Evolutionary conservation across 2,888 invertebrate genomes (phyloP).

Genomic region (Parasteatoda lunata): DNA sequence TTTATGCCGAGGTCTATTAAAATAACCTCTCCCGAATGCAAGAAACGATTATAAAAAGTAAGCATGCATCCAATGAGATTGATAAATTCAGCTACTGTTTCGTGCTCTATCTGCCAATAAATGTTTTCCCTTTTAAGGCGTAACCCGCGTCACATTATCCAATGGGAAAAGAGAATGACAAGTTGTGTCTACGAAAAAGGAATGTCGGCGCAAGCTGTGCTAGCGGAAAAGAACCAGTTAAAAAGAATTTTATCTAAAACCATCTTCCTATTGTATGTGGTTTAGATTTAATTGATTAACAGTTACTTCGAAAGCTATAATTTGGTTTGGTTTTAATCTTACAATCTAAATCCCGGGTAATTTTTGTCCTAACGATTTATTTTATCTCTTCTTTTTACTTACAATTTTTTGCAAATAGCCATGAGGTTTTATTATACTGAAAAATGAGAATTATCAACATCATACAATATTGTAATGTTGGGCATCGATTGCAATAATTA

Average conservation of each 20-base stretch:
- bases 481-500: too few relatives aligned
- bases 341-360: too few relatives aligned
- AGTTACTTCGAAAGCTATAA: too few relatives aligned
- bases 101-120: conserved; percentile 53
- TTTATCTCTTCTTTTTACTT: too few relatives aligned
- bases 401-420: too few relatives aligned
- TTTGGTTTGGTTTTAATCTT: too few relatives aligned
- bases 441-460: too few relatives aligned
- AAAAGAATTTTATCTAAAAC: background rate
- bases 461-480: too few relatives aligned
- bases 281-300: too few relatives aligned
- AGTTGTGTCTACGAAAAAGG: background rate
- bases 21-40: background rate
- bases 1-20: background rate
- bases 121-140: conserved; percentile 24
- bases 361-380: too few relatives aligned
- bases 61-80: conserved; percentile 37
- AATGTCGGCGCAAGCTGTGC: background rate
- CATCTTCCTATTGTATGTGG: background rate
- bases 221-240: background rate
- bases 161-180: conserved; percentile 18
- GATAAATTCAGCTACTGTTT: conserved; percentile 14
- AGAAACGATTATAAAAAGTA: background rate
- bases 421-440: too few relatives aligned
- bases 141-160: conserved; percentile 39